A percentile compares a stretch with the other conserved stretches of the same genome.
These are phyloP conservation scores for Pollenia amentaria DNA, from an alignment of 2,888 invertebrate genomes.

Conservation along the genomic window DNA sequence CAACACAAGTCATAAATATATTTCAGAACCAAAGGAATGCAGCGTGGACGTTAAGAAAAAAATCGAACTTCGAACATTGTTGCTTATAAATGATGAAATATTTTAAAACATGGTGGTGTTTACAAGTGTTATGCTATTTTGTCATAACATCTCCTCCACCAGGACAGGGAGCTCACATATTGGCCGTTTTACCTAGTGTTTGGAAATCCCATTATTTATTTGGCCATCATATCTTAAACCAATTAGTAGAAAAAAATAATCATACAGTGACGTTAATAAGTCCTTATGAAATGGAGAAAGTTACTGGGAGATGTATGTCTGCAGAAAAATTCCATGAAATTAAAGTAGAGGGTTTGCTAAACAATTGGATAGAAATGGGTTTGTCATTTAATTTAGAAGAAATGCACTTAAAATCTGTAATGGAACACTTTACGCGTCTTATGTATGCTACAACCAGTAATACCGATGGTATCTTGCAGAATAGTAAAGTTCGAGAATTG, in stretches of 20 bases:
- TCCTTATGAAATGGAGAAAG: slow-evolving; percentile 75
- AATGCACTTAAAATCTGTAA: slow-evolving; percentile 81
- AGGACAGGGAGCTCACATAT: slow-evolving; percentile 79
- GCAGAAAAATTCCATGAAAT: slow-evolving; percentile 80
- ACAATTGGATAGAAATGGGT: slow-evolving; percentile 83
- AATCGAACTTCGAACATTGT: neutral
- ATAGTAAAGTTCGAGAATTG: slow-evolving; percentile 79
- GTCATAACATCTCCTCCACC: neutral
- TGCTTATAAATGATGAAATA: slow-evolving; percentile 40
- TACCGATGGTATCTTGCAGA: slow-evolving; percentile 81
- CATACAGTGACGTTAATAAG: slow-evolving; percentile 83
- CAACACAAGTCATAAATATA: slow-evolving; percentile 9
- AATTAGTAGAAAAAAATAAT: slow-evolving; percentile 80
- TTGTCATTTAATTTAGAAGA: slow-evolving; percentile 81
- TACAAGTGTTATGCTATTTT: slow-evolving; percentile 30
- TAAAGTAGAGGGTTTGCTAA: slow-evolving; percentile 79
- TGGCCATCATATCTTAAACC: slow-evolving; percentile 80
- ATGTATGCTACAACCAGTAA: slow-evolving; percentile 83
- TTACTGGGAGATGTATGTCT: slow-evolving; percentile 35
- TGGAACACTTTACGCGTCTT: slow-evolving; percentile 82
- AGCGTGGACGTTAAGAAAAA: slow-evolving; percentile 13
- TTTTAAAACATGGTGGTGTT: slow-evolving; percentile 37
- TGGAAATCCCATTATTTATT: slow-evolving; percentile 84
- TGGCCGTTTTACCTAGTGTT: slow-evolving; percentile 83
- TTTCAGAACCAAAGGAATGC: slow-evolving; percentile 38